Evolutionary conservation across 2,888 invertebrate species (phyloP).

Genomic region (Isotomurus palustris): DNA sequence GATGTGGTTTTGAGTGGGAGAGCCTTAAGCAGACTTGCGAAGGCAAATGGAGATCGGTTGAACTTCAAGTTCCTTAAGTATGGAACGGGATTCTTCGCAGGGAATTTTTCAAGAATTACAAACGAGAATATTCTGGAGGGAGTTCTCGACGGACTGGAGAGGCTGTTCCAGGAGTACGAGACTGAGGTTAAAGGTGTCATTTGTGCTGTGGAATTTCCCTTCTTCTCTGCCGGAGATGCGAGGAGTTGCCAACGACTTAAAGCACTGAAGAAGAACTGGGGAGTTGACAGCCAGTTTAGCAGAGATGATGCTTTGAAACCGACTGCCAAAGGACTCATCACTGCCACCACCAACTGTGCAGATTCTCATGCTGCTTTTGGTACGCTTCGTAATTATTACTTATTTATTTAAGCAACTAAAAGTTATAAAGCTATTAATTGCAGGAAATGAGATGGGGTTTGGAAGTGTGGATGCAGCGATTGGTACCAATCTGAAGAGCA

Average conservation of each 20-base stretch:
- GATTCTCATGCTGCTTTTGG: conserved; percentile 30
- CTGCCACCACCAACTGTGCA: conserved; percentile 31
- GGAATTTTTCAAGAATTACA: conserved; percentile 18
- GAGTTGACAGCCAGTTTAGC: conserved; percentile 14
- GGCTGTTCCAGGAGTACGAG: conserved; percentile 11
- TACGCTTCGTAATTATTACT: neutral
- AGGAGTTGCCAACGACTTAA: conserved; percentile 5
- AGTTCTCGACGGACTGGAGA: conserved; percentile 31
- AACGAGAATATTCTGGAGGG: conserved; percentile 16
- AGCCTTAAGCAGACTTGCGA: conserved; percentile 18
- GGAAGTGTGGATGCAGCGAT: conserved; percentile 27
- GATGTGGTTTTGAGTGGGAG: conserved; percentile 28
- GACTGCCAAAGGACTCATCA: conserved; percentile 11
- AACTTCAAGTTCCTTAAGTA: conserved; percentile 37
- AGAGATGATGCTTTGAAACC: conserved; percentile 29
- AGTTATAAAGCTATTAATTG: neutral
- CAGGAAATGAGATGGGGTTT: conserved; percentile 34
- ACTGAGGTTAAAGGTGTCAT: conserved; percentile 12
- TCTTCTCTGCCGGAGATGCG: conserved; percentile 11
- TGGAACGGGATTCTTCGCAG: conserved; percentile 35
- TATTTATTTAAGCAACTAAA: neutral
- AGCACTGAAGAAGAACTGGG: conserved; percentile 10
- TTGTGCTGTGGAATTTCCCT: conserved; percentile 26
- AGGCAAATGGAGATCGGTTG: conserved; percentile 10
- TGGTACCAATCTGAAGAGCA: conserved; percentile 22